Base-by-base conservation (phyloP, 37 sponge, comb jelly and placozoan genomes). In the Corticium candelabrum region DNA sequence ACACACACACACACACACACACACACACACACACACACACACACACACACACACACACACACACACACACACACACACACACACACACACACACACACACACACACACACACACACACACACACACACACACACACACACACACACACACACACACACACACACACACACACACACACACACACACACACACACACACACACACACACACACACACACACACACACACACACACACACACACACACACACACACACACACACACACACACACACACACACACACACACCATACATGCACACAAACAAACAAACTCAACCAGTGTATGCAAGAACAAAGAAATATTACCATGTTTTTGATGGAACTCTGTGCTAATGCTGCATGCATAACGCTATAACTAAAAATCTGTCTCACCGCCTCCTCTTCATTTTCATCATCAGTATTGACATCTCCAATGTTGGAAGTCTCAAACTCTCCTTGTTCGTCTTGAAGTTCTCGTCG, bases 341-440 rank as follows among this genome's bases (percentile, higher is more conserved):
- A 43, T 43, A 43, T 11, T 11, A n/a, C 56, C 11, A 43, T 43
- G 56, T 43, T 5, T 43, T 21, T 21, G 11, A 43, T 43, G 56
- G 56, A 11, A 11, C 11, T 5, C 11, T 21, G 11, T 11, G 5
- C 56, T 11, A 43, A 21, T 43, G 11, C 56, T 43, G 11, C 56
- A 43, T 43, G 56, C 56, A 43, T 43, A 11, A 43, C 11, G 5
- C 56, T 43, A 43, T 43, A 43, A 7, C 73, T 70, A 32, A 7
- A 70, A 7, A 70, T 50, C 15, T 11, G 62, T 27, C 62, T 50
- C 21, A 50, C 62, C 21, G 62, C 96, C 76, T 86, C 85, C 69
- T 92, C 96, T 34, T 92, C 96, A 69, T 96, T 96, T 83, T 96
- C 96, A 78, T 96, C 93, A 73, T 96, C 96, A 0, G 96, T 96